Percentiles rank a stretch among this genome's conserved stretches.
phyloP scores from a whole-genome alignment of 2,888 invertebrate species.

The Drosophila paramelanica region DNA sequence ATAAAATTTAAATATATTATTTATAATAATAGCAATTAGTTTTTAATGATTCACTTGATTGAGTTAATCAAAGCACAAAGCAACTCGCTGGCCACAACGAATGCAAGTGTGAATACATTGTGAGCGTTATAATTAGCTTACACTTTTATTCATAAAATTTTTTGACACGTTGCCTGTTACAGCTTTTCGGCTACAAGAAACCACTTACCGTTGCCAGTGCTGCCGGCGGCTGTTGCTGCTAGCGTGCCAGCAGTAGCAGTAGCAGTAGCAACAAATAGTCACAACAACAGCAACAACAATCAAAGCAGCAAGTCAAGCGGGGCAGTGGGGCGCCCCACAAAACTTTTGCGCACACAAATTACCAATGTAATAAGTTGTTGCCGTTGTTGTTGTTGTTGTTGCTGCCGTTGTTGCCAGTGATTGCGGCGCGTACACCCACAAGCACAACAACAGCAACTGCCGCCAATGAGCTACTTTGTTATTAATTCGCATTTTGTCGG shows the following conservation, averaged over 20 bases:
- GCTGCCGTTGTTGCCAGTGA: slow-evolving; percentile 42
- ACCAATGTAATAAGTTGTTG: slow-evolving; percentile 59
- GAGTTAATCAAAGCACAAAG: not conserved
- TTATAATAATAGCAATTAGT: not conserved
- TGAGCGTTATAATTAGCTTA: slow-evolving; percentile 44
- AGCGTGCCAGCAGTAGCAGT: slow-evolving; percentile 45
- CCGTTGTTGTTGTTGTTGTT: slow-evolving; percentile 14
- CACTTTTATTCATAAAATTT: slow-evolving; percentile 51
- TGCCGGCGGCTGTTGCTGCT: slow-evolving; percentile 16
- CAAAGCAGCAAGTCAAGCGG: slow-evolving; percentile 44
- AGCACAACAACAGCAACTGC: slow-evolving; percentile 1
- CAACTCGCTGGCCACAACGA: slow-evolving; percentile 7
- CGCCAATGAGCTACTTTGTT: slow-evolving; percentile 43
- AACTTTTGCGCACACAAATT: slow-evolving; percentile 61
- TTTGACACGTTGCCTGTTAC: slow-evolving; percentile 56
- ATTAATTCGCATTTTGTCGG: slow-evolving; percentile 72
- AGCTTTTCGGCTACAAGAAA: slow-evolving; percentile 29
- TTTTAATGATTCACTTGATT: no score
- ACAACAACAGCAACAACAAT: slow-evolving; percentile 9
- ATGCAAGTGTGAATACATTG: slow-evolving; percentile 14
- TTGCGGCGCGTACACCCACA: slow-evolving; percentile 55
- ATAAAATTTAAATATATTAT: no score
- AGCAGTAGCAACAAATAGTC: slow-evolving; percentile 29
- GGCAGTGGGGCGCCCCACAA: slow-evolving; percentile 57
- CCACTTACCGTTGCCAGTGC: slow-evolving; percentile 17